phyloP scores from a whole-genome alignment of 2,888 invertebrate species.

The Nyleta sp. region DNA sequence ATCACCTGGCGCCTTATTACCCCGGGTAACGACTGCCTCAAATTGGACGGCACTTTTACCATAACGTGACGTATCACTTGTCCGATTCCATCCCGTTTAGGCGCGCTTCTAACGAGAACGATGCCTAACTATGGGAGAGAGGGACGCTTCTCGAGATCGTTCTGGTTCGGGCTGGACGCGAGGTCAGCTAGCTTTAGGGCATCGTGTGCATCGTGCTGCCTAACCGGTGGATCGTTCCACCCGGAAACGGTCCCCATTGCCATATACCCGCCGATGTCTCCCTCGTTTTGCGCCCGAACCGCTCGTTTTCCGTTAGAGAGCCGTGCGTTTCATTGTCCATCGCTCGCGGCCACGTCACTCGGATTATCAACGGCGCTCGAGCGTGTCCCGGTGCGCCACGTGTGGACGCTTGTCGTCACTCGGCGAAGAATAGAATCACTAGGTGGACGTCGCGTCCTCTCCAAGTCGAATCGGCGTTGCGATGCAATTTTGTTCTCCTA shows the following conservation, averaged over 20 bases:
- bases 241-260: conserved; percentile 76
- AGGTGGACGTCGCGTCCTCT: background rate
- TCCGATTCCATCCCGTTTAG: conserved; percentile 36
- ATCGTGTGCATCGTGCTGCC: conserved; percentile 80
- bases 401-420: conserved; percentile 14
- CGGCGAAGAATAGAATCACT: background rate
- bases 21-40: conserved; percentile 27
- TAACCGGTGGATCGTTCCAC: conserved; percentile 76
- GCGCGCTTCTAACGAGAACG: conserved; percentile 55
- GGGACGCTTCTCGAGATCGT: conserved; percentile 73
- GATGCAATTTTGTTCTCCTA: no score
- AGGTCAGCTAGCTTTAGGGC: conserved; percentile 82
- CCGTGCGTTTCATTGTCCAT: conserved; percentile 53
- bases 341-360: conserved; percentile 49
- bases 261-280: conserved; percentile 46
- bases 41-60: conserved; percentile 35
- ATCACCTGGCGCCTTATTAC: conserved; percentile 41
- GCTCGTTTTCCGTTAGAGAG: conserved; percentile 49
- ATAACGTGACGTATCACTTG: conserved; percentile 46
- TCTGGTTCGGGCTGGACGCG: conserved; percentile 72
- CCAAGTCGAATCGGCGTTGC: no score
- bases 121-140: conserved; percentile 61
- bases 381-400: conserved; percentile 14
- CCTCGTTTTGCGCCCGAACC: conserved; percentile 48
- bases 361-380: conserved; percentile 44